Conservation (phyloP, 2,113 vertebrate species). For the Alouatta palliata region DNA sequence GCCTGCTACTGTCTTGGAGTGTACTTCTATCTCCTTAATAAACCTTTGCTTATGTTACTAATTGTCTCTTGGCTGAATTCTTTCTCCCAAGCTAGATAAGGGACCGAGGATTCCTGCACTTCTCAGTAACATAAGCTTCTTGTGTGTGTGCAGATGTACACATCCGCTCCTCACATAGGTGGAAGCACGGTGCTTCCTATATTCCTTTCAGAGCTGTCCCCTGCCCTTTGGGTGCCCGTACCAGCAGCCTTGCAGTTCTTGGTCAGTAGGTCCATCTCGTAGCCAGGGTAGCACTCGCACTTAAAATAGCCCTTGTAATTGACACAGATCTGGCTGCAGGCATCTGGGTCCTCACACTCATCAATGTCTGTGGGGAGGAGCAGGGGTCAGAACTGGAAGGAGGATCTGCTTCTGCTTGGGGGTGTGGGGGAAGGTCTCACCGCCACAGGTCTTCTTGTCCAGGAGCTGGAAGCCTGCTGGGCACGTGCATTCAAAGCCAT, state of each 20-base stretch:
- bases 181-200: neutral
- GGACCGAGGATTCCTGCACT: too few relatives aligned
- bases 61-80: too few relatives aligned
- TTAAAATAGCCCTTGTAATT: conserved; percentile 99
- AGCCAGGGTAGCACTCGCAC: conserved; percentile 97
- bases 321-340: conserved; percentile 99
- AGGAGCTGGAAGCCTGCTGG: conserved; percentile 94
- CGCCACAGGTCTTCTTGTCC: conserved; percentile 98
- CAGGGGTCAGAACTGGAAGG: conserved; percentile 65
- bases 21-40: too few relatives aligned
- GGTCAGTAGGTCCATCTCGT: conserved; percentile 95
- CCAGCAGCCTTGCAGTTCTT: conserved; percentile 99
- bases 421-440: conserved; percentile 82
- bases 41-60: too few relatives aligned
- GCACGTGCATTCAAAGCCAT: conserved; percentile 95
- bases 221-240: conserved; percentile 81
- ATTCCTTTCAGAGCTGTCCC: neutral
- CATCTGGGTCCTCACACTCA: conserved; percentile 96
- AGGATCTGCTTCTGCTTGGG: conserved; percentile 72
- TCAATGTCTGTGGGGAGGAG: conserved; percentile 92
- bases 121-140: neutral
- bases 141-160: too few relatives aligned
- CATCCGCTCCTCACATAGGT: neutral
- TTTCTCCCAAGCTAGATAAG: too few relatives aligned
- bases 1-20: too few relatives aligned